These are phyloP conservation scores for Thecophora atra DNA, from an alignment of 2,888 invertebrate genomes.

Conservation along the genomic window DNA sequence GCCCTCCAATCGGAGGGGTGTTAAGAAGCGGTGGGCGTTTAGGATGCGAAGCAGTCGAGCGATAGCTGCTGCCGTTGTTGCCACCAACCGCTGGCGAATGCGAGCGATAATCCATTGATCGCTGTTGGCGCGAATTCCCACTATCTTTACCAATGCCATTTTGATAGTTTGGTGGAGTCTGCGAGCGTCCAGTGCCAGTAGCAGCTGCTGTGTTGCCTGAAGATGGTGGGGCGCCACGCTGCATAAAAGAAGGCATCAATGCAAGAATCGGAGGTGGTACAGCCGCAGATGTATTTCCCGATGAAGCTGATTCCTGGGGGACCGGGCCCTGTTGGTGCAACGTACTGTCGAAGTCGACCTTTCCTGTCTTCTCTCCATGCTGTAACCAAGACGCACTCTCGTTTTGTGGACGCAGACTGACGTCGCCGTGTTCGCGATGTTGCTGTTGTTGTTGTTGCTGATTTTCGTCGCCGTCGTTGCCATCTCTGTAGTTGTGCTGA, in stretches of 20 bases:
- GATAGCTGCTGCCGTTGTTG: constrained; percentile 50
- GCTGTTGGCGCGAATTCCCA: constrained; percentile 39
- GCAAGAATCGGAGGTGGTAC: constrained; percentile 77
- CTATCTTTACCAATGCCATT: constrained; percentile 52
- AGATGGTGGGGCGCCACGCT: constrained; percentile 58
- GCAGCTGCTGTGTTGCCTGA: constrained; percentile 44
- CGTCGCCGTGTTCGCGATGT: constrained; percentile 53
- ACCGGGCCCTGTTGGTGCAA: constrained; percentile 67
- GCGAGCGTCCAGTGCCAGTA: constrained; percentile 41
- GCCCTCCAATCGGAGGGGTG: constrained; percentile 51
- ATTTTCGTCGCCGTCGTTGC: constrained; percentile 54
- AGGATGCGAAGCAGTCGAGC: constrained; percentile 58
- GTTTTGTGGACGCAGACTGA: constrained; percentile 64
- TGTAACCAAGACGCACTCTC: constrained; percentile 64
- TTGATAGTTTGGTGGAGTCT: constrained; percentile 57
- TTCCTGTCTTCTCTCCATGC: constrained; percentile 65
- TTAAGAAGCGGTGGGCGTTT: constrained; percentile 57
- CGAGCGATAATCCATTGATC: constrained; percentile 50
- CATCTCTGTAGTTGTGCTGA: constrained; percentile 61
- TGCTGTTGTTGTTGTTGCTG: constrained; percentile 40
- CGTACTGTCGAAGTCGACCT: constrained; percentile 49
- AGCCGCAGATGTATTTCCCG: constrained; percentile 51
- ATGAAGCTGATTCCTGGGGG: constrained; percentile 60
- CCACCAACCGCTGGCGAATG: constrained; percentile 48
- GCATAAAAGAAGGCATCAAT: constrained; percentile 82